Evolutionary conservation across 2,113 vertebrate species (phyloP), one percentile per base, ranked within the genome.

Genomic region (Zosterops lateralis): DNA sequence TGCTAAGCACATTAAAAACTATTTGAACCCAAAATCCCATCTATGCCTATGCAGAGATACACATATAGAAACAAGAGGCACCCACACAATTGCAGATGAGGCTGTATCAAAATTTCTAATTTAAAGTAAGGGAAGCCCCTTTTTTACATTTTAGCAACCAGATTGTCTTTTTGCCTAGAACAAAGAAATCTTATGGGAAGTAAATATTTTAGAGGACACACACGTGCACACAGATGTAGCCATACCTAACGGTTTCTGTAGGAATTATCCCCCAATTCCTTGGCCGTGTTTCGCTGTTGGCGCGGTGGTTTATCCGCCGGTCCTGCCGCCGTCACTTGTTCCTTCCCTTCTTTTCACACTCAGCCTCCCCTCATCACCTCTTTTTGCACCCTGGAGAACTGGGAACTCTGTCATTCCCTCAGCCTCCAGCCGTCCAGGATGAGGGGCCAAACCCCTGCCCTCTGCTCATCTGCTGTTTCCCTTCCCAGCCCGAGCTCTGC

Each of bases 131-230:
- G 71, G 66, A 91, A 90, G 74, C 38, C 50, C 56, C 67, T 68
- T 87, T 77, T 77, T 76, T 77, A 2, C 14, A 90, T 90, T 94
- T 94, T 94, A 90, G 83, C 75, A 87, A 61, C 28, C 34, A 38
- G 62, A 34, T n/a, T 58, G 26, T 44, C 64, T 85, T 94, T 94
- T 90, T 86, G 51, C 50, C 56, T 31, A 84, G 79, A 95, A 95
- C 94, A 96, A 96, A 96, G 92, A 93, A 93, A 67, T 84, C 67
- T 86, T 88, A 71, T 1, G 44, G 75, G 89, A 91, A 92, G 78
- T 76, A 91, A 77, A 94, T 88, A 93, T 92, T 87, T 71, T 74
- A 56, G 81, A 76, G 38, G 38, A 87, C 60, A 82, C 54, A 28
- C 1, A 5, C 6, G 3, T 40, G 36, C 78, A 83, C 6, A 0